These are phyloP conservation scores for Dasysyrphus albostriatus DNA, from an alignment of 2,888 invertebrate species.

Conservation along the genomic window DNA sequence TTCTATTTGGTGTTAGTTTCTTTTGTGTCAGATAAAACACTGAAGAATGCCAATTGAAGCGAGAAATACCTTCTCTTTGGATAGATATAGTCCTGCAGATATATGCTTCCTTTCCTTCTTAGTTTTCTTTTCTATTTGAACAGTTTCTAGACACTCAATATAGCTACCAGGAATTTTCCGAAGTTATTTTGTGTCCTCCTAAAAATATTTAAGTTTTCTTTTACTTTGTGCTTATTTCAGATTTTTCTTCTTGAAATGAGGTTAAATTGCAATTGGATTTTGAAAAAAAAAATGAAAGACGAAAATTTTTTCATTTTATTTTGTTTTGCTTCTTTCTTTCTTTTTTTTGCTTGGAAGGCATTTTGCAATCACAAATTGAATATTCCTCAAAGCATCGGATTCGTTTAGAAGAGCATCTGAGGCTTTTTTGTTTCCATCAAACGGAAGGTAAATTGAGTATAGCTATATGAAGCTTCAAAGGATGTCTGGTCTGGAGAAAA, in stretches of 20 bases:
- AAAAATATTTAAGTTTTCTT: neutral
- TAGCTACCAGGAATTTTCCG: neutral
- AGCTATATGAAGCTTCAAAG: constrained; percentile 13
- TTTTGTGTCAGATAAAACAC: constrained; percentile 2
- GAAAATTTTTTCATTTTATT: neutral
- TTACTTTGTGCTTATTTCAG: neutral
- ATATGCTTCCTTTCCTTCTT: neutral
- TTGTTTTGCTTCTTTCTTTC: too few relatives aligned
- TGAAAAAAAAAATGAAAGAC: neutral
- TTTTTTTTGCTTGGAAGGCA: constrained; percentile 5
- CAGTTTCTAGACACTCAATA: neutral
- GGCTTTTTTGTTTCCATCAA: neutral
- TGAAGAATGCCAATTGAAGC: constrained; percentile 20
- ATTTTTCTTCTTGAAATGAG: neutral
- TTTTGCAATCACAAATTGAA: constrained; percentile 25
- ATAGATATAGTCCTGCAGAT: neutral
- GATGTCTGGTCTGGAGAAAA: constrained; percentile 17
- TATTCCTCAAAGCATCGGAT: constrained; percentile 8
- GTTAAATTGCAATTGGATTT: constrained; percentile 37
- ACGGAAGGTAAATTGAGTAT: constrained; percentile 8
- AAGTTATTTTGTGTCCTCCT: neutral
- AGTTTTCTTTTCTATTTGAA: constrained; percentile 24
- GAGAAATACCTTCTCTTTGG: neutral
- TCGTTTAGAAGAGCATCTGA: neutral
- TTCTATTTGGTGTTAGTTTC: constrained; percentile 5